Evolutionary conservation across 2,113 vertebrate genomes (phyloP), one percentile per base, ranked within the genome.

Genomic region (Anhinga anhinga): DNA sequence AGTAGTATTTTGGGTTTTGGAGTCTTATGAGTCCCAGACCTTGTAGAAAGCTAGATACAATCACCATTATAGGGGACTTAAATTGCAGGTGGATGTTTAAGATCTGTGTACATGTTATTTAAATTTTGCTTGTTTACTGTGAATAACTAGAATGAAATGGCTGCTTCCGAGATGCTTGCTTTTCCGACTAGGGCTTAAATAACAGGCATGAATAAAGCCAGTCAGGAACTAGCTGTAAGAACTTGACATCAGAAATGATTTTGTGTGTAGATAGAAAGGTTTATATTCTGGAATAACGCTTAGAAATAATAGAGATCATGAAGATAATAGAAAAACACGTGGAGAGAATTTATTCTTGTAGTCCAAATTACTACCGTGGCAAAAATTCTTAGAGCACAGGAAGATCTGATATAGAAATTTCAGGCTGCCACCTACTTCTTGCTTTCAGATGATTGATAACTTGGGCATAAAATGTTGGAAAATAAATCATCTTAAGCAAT

Each of bases 401-500:
- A 86, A 86, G 25, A 77, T 87, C 82, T 69, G 50, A 63, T 72
- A 14, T 15, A 95, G 82, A 88, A 94, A 90, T 91, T 83, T 89
- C 87, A 92, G 88, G 74, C 94, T 95, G 93, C 58, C 93, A 93
- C 72, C 78, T 38, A 52, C 74, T 94, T 55, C 86, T 95, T 85
- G 70, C 93, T 95, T 87, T 53, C 69, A 59, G 77, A 87, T 93
- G 93, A 96, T 96, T 97, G 96, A 96, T 91, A 96, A 71, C 34
- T 95, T 78, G 21, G 70, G 81, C 90, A 76, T 66, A 90, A 97
- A 93, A 96, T 85, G 86, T 74, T 65, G 69, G 82, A 77, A 18
- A 79, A 97, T 93, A 95, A 96, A 97, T 95, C 95, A 90, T 95
- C 76, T 67, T 90, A 90, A 96, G 76, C 69, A 97, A 89, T 95